Percentiles rank a stretch among this genome's conserved stretches.
Conservation (phyloP, 1,140 invertebrate genomes). For the Lasioglossum albipes region DNA sequence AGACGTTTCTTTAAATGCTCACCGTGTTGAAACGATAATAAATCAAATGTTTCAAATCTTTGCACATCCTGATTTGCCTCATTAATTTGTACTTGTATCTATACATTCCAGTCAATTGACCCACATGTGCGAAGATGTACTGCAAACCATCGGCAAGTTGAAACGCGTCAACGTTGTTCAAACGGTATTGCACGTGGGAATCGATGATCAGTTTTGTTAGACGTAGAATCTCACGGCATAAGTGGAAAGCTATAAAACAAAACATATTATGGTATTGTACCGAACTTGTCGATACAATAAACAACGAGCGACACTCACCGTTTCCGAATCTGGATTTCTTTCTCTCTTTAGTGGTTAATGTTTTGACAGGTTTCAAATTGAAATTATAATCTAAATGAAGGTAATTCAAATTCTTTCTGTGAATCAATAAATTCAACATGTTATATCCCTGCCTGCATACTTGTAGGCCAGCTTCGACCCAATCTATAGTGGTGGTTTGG, state of each 20-base stretch:
- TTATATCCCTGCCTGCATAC: conserved; percentile 99
- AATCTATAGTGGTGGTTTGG: conserved; percentile 99
- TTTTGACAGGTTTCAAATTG: conserved; percentile 99
- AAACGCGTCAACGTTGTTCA: conserved; percentile 99
- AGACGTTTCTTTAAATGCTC: not conserved
- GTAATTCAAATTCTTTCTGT: conserved; percentile 99
- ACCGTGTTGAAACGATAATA: conserved; percentile 99
- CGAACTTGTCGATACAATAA: not conserved
- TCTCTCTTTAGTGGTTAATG: conserved; percentile 98
- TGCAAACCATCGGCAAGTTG: conserved; percentile 99
- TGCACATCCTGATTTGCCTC: conserved; percentile 99
- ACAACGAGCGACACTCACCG: conserved; percentile 81
- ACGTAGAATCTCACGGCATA: conserved; percentile 98
- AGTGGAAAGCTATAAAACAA: conserved; percentile 91
- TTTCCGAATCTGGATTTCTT: conserved; percentile 99
- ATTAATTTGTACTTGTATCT: conserved; percentile 99
- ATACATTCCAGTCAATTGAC: conserved; percentile 99
- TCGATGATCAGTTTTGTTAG: conserved; percentile 99
- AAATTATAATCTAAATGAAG: conserved; percentile 99
- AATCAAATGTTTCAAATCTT: conserved; percentile 99
- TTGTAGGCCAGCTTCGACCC: conserved; percentile 99
- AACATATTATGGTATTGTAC: conserved; percentile 10
- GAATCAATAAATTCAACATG: conserved; percentile 99
- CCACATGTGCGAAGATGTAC: conserved; percentile 99
- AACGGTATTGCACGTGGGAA: conserved; percentile 98